These are phyloP conservation scores for Tipula helvola DNA, from an alignment of 2,888 invertebrate species.

Conservation along the genomic window DNA sequence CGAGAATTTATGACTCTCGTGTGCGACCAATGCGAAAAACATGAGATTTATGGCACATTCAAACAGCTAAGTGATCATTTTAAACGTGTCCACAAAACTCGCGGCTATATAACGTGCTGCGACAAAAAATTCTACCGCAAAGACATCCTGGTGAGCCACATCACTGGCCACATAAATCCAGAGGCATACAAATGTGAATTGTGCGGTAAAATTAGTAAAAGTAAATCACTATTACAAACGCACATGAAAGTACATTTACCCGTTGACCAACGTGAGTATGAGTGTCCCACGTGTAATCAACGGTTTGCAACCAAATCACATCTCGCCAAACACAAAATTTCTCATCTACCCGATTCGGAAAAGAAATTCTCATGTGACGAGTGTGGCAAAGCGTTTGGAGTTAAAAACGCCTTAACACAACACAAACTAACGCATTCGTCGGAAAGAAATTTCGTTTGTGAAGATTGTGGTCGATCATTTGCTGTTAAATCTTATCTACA, in stretches of 20 bases:
- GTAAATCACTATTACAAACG: constrained; percentile 15
- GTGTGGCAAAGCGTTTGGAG: constrained; percentile 17
- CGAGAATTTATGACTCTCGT: not conserved
- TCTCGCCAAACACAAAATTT: constrained; percentile 17
- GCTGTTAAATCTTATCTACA: constrained; percentile 13
- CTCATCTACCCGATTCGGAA: constrained; percentile 16
- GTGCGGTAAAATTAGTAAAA: constrained; percentile 17
- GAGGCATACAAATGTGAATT: constrained; percentile 16
- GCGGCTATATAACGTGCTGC: constrained; percentile 17
- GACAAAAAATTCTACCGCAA: constrained; percentile 18
- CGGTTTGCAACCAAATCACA: constrained; percentile 18
- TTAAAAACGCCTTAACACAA: constrained; percentile 17
- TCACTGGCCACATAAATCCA: constrained; percentile 17
- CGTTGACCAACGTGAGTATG: constrained; percentile 13
- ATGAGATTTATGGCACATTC: constrained; percentile 13
- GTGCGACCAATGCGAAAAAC: not conserved
- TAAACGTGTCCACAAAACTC: constrained; percentile 13
- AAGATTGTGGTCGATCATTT: constrained; percentile 18
- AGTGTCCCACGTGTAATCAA: constrained; percentile 17
- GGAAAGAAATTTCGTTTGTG: constrained; percentile 16
- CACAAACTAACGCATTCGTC: constrained; percentile 16
- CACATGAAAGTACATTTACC: constrained; percentile 19
- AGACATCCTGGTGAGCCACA: constrained; percentile 17
- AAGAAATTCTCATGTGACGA: constrained; percentile 17
- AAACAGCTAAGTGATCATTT: constrained; percentile 17